Base-by-base conservation (phyloP, 2,797 vertebrate genomes). In the Falco novaeseelandiae region DNA sequence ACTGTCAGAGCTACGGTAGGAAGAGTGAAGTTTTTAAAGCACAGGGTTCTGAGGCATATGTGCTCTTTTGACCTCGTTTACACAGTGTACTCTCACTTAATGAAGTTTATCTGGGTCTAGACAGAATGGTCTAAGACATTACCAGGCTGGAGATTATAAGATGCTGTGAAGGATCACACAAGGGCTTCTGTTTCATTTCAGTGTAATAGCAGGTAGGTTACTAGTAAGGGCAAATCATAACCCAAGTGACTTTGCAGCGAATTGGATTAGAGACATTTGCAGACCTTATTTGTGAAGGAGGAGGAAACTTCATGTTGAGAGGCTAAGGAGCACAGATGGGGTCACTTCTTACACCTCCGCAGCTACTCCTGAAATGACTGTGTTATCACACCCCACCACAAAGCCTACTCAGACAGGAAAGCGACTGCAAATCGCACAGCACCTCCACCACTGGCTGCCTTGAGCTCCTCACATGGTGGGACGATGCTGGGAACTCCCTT, bases 21-120 rank as follows among this genome's bases (percentile, higher is more conserved):
- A 85, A 52, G 17, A 63, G 20, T 26, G 36, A 81, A 34, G 29
- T 13, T 94, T 93, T 88, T 78, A 71, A 95, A 88, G 49, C 7
- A 54, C 14, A 29, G 44, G 63, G 9, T 48, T 80, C 48, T 54
- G 30, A 74, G 61, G n/a, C 14, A 77, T 30, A n/a, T 32, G 10
- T 57, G 23, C 26, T 83, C 25, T 81, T 95, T 44, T 74, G 14
- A 57, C 34, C 12, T 86, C n/a, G 13, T 88, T 90, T 81, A 20
- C 16, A 38, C 10, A 54, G 36, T 20, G 12, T 27, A 86, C 52
- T 74, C 44, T 83, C 80, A 65, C 12, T 23, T 71, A 63, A 74
- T 8, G 4, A 36, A 86, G 36, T 40, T 70, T 30, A 83, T 81
- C 30, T 61, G 63, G 27, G 7, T 81, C 38, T 81, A 63, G 52